A percentile compares a stretch with the other conserved stretches of the same genome.
Evolutionary conservation across 2,797 vertebrate species (phyloP).

Genomic region (Platalea minor): DNA sequence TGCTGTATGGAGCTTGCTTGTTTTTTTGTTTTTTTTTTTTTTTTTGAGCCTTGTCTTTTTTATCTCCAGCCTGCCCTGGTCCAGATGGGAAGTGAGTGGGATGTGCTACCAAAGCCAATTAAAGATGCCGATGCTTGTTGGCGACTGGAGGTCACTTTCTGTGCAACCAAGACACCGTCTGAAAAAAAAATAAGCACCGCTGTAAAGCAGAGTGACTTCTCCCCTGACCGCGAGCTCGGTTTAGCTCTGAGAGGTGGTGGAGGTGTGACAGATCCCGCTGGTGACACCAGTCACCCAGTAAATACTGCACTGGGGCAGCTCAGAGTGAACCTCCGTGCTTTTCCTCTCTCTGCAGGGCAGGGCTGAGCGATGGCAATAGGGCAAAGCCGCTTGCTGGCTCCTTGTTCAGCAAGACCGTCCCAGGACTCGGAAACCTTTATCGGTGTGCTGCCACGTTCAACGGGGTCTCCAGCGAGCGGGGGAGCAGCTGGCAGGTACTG

Average conservation of each 20-base stretch:
- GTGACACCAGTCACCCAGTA: background rate
- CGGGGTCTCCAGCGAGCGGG: rapidly evolving
- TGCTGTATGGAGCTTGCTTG: background rate
- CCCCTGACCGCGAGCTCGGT: too few relatives aligned
- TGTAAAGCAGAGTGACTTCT: background rate
- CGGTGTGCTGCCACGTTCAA: background rate
- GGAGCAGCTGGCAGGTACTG: background rate
- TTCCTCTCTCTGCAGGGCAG: background rate
- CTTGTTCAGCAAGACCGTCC: background rate
- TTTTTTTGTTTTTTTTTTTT: background rate
- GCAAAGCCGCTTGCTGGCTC: background rate
- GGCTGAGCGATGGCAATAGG: background rate
- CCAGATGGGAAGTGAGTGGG: background rate
- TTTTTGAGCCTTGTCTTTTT: background rate
- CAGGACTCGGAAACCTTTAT: background rate
- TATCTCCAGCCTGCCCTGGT: background rate
- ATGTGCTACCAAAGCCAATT: background rate
- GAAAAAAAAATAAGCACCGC: background rate
- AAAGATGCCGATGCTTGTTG: background rate
- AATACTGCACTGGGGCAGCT: rapidly evolving
- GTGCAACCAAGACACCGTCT: background rate
- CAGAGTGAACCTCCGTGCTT: background rate
- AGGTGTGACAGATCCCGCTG: background rate
- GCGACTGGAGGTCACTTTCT: background rate
- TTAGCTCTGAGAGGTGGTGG: background rate